Evolutionary conservation across 2,797 vertebrate genomes (phyloP), one percentile per base, ranked within the genome.

Genomic region (Acanthornis magna): DNA sequence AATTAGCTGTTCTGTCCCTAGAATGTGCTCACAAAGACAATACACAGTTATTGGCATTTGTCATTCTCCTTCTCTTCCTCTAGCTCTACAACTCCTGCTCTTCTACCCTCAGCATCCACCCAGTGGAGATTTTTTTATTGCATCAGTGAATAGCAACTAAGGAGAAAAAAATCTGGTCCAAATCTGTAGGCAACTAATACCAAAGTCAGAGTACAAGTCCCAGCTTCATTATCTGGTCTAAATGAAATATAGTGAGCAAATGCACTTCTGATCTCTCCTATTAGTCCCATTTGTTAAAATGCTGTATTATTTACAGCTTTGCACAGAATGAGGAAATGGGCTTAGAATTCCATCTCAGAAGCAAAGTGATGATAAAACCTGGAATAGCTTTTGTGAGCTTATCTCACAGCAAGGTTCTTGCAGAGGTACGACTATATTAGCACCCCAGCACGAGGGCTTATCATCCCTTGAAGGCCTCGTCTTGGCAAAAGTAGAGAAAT

Each of bases 261-360:
- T 77, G 61, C 53, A 89, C 78, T 93, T 91, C 71, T 90, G 67
- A 87, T 95, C 90, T 86, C 55, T 85, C 77, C 93, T 91, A 94
- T 91, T 94, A 87, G 63, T 85, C 29, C 74, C 71, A 94, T 93
- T 93, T 82, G 80, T 92, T 94, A 93, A 96, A 95, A 89, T 45
- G 47, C 14, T 80, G 12, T 60, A 76, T 90, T 96, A 91, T 72
- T 82, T 91, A 73, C 74, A 82, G 63, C 63, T 91, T 84, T 82
- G 32, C 48, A 89, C 26, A 67, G 67, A 79, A 51, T 42, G 29
- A 76, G 48, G n/a, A 93, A 89, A 77, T 42, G 32, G 71, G 8
- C n/a, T 89, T 60, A 82, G 53, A 94, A 87, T 77, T 94, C 50
- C 20, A 61, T 76, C 61, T 79, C 29, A 25, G 71, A 93, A 74